phyloP scores from a whole-genome alignment of 2,113 vertebrate species.

The Dipodomys spectabilis region DNA sequence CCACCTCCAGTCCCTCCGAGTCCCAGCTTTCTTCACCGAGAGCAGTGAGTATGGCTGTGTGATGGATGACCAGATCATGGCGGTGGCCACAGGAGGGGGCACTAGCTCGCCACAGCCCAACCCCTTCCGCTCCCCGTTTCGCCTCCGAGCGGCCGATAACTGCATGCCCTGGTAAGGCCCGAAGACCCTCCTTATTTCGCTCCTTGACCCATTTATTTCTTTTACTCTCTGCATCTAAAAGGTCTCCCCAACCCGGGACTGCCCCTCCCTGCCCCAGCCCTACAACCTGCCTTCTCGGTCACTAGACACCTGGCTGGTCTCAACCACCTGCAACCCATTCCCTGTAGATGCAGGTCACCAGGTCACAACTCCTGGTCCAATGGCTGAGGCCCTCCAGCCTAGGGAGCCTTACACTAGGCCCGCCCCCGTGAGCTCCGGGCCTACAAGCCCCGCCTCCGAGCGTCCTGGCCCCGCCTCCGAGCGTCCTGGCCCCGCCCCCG shows the following conservation, averaged over 20 bases:
- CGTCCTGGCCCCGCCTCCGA: neutral
- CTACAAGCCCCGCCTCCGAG: neutral
- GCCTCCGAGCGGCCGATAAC: conserved; percentile 83
- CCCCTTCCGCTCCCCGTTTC: conserved; percentile 86
- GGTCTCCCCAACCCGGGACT: neutral
- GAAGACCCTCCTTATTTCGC: neutral
- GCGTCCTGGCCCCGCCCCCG: neutral
- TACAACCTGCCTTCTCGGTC: neutral
- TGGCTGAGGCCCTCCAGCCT: rapidly evolving
- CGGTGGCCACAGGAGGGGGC: conserved; percentile 82
- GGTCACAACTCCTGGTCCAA: neutral
- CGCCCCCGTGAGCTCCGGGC: neutral
- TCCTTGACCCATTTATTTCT: neutral
- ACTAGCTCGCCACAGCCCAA: conserved; percentile 81
- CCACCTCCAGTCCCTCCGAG: conserved; percentile 81
- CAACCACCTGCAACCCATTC: neutral
- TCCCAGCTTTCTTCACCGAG: conserved; percentile 86
- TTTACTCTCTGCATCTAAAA: neutral
- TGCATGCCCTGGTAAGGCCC: conserved; percentile 83
- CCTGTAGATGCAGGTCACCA: neutral
- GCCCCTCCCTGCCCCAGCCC: neutral
- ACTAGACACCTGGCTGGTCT: neutral
- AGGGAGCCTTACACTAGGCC: neutral
- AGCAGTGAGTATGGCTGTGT: conserved; percentile 85
- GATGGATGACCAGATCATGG: conserved; percentile 84